Evolutionary conservation across 2,113 vertebrate genomes (phyloP), one percentile per base, ranked within the genome.

Genomic region (Pelusios castaneus): DNA sequence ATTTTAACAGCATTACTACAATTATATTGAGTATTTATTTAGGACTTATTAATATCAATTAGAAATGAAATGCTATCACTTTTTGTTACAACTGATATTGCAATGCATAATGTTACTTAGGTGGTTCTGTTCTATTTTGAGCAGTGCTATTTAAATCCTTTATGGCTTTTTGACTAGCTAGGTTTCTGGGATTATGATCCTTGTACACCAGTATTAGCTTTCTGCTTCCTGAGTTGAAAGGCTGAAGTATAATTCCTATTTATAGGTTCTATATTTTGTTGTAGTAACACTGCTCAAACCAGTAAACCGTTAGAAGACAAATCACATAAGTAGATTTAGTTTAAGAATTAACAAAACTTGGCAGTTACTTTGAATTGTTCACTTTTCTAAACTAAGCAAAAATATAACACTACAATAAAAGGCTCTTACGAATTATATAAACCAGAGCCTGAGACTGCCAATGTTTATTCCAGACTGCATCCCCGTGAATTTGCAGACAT

Each of bases 71-170:
- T 84, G 51, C 90, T 95, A 79, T 29, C 80, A 91, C 31, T 86
- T 90, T 78, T 93, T 56, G 49, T 34, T 51, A 55, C 81, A 52
- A 75, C 81, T 83, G 82, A 56, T 22, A 0, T 70, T 51, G 29
- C 67, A 47, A 43, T 94, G 81, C 84, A 25, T 91, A 83, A 63
- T 58, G 49, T 92, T 0, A 2, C 82, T 95, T 91, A 89, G 90
- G 84, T 94, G 91, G 90, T 55, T 82, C 94, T 78, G 87, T 91
- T 97, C 96, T 97, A 96, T 97, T 97, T 97, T 96, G 80, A 96
- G 96, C 82, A 91, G 2, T 83, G 94, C 88, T 96, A 95, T 97
- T 96, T 97, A 94, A 95, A 94, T 76, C 91, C 56, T 70, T 63
- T 52, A 6, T n/a, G 52, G 91, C 94, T 89, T 88, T 87, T 84